A percentile compares a stretch with the other conserved stretches of the same genome.
phyloP scores from a whole-genome alignment of 2,888 invertebrate species.

The Ochropleura leucogaster region DNA sequence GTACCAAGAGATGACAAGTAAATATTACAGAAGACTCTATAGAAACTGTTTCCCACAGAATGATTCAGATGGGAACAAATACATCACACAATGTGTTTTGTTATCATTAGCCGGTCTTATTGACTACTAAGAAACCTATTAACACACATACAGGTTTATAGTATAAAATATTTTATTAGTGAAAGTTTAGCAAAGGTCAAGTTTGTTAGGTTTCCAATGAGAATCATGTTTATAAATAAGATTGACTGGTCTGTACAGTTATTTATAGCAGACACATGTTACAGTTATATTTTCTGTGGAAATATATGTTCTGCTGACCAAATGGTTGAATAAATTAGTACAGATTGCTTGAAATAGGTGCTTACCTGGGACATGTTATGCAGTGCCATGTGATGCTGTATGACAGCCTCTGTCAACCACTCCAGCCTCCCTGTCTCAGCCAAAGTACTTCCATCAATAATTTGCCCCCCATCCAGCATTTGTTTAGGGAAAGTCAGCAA shows the following conservation, averaged over 20 bases:
- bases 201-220: constrained; percentile 33
- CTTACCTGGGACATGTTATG: constrained; percentile 93
- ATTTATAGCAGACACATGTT: constrained; percentile 52
- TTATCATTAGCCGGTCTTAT: constrained; percentile 21
- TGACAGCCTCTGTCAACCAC: constrained; percentile 94
- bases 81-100: constrained; percentile 32
- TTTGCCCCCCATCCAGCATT: constrained; percentile 87
- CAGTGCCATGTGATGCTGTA: constrained; percentile 93
- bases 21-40: constrained; percentile 14
- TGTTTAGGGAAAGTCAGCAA: constrained; percentile 98
- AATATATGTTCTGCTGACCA: constrained; percentile 41
- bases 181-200: constrained; percentile 54
- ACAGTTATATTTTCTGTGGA: constrained; percentile 32
- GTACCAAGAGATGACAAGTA: constrained; percentile 14
- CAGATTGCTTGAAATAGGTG: not conserved
- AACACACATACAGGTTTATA: constrained; percentile 26
- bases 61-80: constrained; percentile 44
- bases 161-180: constrained; percentile 17
- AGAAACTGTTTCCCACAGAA: constrained; percentile 50
- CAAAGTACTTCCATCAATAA: constrained; percentile 87
- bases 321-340: not conserved
- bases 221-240: constrained; percentile 61
- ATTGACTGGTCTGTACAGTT: constrained; percentile 49
- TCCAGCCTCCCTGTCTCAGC: constrained; percentile 93
- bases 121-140: constrained; percentile 18